Base-by-base conservation (phyloP, 2,797 vertebrate species). In the Liparis tanakae region DNA sequence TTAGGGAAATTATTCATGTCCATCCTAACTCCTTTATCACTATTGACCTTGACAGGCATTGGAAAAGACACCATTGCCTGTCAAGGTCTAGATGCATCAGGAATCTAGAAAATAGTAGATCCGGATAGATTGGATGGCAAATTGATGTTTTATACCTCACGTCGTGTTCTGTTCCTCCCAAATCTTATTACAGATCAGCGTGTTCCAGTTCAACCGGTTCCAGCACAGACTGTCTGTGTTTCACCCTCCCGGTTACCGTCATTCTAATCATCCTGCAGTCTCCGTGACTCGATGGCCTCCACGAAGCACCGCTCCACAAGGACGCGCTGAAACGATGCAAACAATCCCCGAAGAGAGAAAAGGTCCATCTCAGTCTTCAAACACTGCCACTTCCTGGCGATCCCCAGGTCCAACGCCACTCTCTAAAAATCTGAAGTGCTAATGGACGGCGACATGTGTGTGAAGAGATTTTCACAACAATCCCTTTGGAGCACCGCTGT, bases 401-500 rank as follows among this genome's bases (percentile, higher is more conserved):
- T 50, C 57, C 25, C 39, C 3, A 13, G 7, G 30, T 84, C 58
- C 58, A 58, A 17, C 20, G 15, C n/a, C 41, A 2, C 69, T 70
- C 33, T 48, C 25, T 30, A 30, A 50, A 67, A 62, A 51, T 36
- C 18, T 9, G 70, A 4, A 51, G 50, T 2, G 5, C 34, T 80
- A 76, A 85, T 83, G 65, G 69, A 55, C 55, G 43, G 54, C 58
- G 72, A 77, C 83, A 80, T 62, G 72, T 36, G 48, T 67, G 67
- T 70, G 76, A 83, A 81, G 67, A 70, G 20, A 77, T 70, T 74
- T 30, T 80, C 51, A 70, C 55, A 78, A 57, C 72, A 57, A 30
- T 69, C 73, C 60, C 67, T 82, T 64, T 75, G 55, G 63, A 79
- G 59, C 20, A 3, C 37, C 1, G n/a, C 61, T 59, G 65, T 41